Conservation (phyloP, 2,888 invertebrate genomes). For the Stenoptilia bipunctidactyla region DNA sequence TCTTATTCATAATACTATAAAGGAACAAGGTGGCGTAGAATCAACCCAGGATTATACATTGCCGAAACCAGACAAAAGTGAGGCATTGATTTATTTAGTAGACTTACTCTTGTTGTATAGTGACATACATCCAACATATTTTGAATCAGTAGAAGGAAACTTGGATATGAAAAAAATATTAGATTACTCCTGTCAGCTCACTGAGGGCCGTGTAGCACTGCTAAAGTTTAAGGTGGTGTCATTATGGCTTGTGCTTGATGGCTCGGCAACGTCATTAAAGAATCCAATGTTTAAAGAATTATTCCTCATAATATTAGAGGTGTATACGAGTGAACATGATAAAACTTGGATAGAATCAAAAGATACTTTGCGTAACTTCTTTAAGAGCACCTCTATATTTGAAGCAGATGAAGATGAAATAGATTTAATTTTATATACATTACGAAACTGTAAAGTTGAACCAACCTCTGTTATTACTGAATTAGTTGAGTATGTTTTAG, state of each 20-base stretch:
- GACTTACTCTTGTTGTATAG: constrained; percentile 52
- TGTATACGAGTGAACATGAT: constrained; percentile 49
- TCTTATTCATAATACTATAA: constrained; percentile 40
- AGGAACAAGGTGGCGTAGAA: constrained; percentile 21
- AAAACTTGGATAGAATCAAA: constrained; percentile 64
- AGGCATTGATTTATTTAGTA: constrained; percentile 39
- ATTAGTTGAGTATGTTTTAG: constrained; percentile 43
- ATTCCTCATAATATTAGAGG: constrained; percentile 68
- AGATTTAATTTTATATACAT: constrained; percentile 74
- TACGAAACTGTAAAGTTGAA: constrained; percentile 41
- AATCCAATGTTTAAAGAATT: constrained; percentile 67
- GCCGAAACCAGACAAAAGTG: constrained; percentile 34
- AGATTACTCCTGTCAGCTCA: constrained; percentile 36
- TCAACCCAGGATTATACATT: constrained; percentile 35
- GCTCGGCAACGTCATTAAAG: constrained; percentile 60
- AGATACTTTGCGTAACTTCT: constrained; percentile 65
- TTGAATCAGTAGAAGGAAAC: constrained; percentile 54
- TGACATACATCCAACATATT: constrained; percentile 50
- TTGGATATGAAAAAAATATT: constrained; percentile 54
- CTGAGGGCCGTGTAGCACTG: constrained; percentile 30
- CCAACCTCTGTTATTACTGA: constrained; percentile 42
- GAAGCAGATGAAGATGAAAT: constrained; percentile 75
- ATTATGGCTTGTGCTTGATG: constrained; percentile 54
- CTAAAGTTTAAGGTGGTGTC: constrained; percentile 60
- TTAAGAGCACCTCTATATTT: constrained; percentile 75